Base-by-base conservation (phyloP, 2,888 invertebrate species). In the Alloplasta piceator region DNA sequence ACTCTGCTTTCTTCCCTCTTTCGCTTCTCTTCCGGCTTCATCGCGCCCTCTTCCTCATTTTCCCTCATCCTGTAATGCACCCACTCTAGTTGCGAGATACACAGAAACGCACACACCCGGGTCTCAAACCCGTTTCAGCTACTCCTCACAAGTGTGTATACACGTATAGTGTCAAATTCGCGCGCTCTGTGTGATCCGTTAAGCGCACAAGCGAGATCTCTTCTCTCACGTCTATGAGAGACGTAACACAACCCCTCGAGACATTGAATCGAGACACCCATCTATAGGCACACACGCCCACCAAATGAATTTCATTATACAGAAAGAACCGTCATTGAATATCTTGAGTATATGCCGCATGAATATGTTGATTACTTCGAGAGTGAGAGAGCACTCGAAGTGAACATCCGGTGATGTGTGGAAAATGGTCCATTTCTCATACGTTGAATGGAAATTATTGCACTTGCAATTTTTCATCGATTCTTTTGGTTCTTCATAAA, bases 151-250 rank as follows among this genome's bases (percentile, higher is more conserved):
- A 26, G 10, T 12, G 6, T 12, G 10, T 48, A n/a, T 12, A n/a
- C 12, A n/a, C 14, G 83, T 82, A n/a, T n/a, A 84, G 82, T 84
- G 85, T 86, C 83, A 83, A 87, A 87, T 85, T 61, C 56, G 12
- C 75, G 60, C 52, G 46, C 48, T 66, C 55, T 67, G 26, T 41
- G 10, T 48, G 48, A 71, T 76, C 46, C 61, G 46, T 61, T 61
- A 43, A 61, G 26, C 43, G 16, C 41, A 55, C 48, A 48, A 75
- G 36, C 61, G 61, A 14, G 14, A 63, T 55, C 39, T 38, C 52
- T 52, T 52, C 52, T 56, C 39, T 50, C 56, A 43, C 56, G 67
- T 56, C 63, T 26, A 3, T 26, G 26, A 26, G 26, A 63, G 41
- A 52, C 41, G 48, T 63, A 39, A 26, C 26, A 48, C 12, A 36